Conservation (phyloP, 2,888 invertebrate species). For the Graphium colonna region DNA sequence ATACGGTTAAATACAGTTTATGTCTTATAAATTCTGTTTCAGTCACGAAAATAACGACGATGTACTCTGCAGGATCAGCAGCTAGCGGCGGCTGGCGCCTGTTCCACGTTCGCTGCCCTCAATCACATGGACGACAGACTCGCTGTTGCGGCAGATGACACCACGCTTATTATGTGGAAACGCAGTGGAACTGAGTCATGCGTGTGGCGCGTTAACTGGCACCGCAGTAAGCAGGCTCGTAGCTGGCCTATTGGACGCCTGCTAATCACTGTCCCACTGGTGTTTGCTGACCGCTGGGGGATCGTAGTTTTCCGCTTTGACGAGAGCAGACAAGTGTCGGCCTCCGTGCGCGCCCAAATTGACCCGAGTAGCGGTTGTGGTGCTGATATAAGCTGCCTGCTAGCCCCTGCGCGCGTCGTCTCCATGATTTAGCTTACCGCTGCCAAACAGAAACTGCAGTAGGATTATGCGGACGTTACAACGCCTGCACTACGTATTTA, state of each 20-base stretch:
- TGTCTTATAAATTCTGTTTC: too few species aligned
- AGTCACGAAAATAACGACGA: too few species aligned
- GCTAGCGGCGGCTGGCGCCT: conserved; percentile 21
- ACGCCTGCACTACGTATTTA: conserved; percentile 52
- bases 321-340: conserved; percentile 34
- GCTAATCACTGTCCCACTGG: conserved; percentile 49
- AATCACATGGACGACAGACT: conserved; percentile 36
- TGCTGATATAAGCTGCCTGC: conserved; percentile 44
- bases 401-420: conserved; percentile 44
- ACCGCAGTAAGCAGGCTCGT: conserved; percentile 30
- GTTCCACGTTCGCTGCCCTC: conserved; percentile 30
- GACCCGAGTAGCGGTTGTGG: conserved; percentile 42
- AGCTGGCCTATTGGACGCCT: conserved; percentile 46
- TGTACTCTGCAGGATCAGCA: conserved; percentile 33
- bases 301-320: conserved; percentile 41
- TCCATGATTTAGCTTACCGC: conserved; percentile 59
- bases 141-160: conserved; percentile 41
- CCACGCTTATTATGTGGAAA: conserved; percentile 30
- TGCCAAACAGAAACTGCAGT: conserved; percentile 55
- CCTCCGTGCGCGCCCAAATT: conserved; percentile 44
- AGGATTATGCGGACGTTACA: conserved; percentile 57
- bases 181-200: conserved; percentile 27
- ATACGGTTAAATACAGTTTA: too few species aligned
- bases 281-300: conserved; percentile 51
- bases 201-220: conserved; percentile 28